A percentile compares a stretch with the other conserved stretches of the same genome.
These are phyloP conservation scores for Manis javanica DNA, from an alignment of 2,797 vertebrate genomes.

Conservation along the genomic window DNA sequence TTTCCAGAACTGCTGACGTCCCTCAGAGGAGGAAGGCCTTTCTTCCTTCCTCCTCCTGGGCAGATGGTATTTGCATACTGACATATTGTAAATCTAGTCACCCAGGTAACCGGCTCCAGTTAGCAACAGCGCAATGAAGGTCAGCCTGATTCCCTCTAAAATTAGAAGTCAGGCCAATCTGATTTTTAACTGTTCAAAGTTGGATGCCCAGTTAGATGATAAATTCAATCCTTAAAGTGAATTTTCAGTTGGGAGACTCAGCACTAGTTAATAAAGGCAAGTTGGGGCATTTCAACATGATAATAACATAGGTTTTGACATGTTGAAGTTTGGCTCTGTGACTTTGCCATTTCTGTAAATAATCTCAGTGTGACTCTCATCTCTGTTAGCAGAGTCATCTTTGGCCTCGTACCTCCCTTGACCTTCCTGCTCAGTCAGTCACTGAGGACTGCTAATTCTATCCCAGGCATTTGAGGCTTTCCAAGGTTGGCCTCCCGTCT, in stretches of 20 bases:
- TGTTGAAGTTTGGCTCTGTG: not conserved
- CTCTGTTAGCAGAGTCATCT: not conserved
- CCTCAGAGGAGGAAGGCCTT: slow-evolving; percentile 36
- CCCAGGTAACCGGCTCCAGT: slow-evolving; percentile 80
- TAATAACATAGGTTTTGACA: not conserved
- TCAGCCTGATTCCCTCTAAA: slow-evolving; percentile 79
- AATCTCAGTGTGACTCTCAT: not conserved
- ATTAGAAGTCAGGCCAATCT: slow-evolving; percentile 72
- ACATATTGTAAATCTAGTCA: slow-evolving; percentile 84
- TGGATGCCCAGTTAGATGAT: slow-evolving; percentile 53
- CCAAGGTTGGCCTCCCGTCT: too few species aligned
- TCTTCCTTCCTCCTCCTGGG: slow-evolving; percentile 70
- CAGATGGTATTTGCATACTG: slow-evolving; percentile 85
- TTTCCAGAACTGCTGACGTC: slow-evolving; percentile 51
- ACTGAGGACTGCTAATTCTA: not conserved
- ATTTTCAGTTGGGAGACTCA: not conserved
- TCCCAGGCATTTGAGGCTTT: not conserved
- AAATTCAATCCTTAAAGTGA: slow-evolving; percentile 32
- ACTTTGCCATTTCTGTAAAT: not conserved
- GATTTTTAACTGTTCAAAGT: slow-evolving; percentile 76
- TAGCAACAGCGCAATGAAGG: slow-evolving; percentile 79
- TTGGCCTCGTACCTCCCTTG: not conserved
- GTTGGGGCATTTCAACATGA: not conserved
- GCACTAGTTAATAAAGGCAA: not conserved
- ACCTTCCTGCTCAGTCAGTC: not conserved